Evolutionary conservation across 2,888 invertebrate species (phyloP), one percentile per base, ranked within the genome.

Genomic region (Smittia aterrima): DNA sequence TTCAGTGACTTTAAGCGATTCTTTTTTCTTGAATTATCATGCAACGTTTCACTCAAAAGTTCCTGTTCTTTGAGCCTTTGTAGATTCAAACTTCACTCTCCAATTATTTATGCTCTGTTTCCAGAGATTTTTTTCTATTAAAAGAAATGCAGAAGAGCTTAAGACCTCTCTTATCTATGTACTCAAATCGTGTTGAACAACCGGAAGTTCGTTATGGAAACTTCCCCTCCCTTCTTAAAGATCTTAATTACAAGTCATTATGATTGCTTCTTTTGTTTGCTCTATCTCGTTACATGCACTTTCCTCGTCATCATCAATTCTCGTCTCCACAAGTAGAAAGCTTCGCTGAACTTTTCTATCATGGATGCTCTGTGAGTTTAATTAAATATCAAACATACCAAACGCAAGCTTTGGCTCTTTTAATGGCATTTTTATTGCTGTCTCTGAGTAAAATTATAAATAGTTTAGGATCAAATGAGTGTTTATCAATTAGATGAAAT

Each of bases 281-380:
- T n/a, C 20, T 40, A n/a, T 32, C 32, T 32, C 32, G 32, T 72
- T 72, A 40, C 72, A 62, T 72, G 72, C 72, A 72, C 18, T 71
- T 54, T 25, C 24, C 9, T 16, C 54, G 2, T 58, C 58, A 18
- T 58, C 58, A 58, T 58, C 20, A 58, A 20, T 9, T 9, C 1
- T 9, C 58, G 16, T 18, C 2, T 9, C 22, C 13, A 1, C 22
- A 9, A 62, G 62, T 58, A 72, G 72, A 72, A 72, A 72, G 72
- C 58, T 72, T 72, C 20, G 72, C 72, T 24, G 72, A 72, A 72
- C 72, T 72, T 72, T 72, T 70, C 70, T 70, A 72, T 62, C 72
- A 72, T 40, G 72, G 72, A 38, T 40, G 72, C 40, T 62, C 72
- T 38, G 62, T 40, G 22, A 72, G 72, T 72, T 72, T 72, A 72